Evolutionary conservation across 2,113 vertebrate species (phyloP), one percentile per base, ranked within the genome.

Genomic region (Vimba vimba): DNA sequence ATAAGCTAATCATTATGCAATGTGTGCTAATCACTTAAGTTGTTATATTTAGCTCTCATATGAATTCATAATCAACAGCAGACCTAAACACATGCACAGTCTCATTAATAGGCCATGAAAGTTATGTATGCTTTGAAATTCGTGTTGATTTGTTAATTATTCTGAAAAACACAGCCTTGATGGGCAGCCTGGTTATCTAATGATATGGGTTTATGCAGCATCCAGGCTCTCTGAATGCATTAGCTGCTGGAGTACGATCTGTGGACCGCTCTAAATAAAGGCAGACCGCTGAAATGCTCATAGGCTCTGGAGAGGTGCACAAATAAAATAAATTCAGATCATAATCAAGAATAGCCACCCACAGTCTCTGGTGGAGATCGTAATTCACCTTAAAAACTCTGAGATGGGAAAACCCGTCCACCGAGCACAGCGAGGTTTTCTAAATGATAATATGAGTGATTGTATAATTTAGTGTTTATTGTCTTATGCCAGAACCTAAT

Each of bases 141-240:
- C 25, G 11, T 68, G 81, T 82, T 64, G 87, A 87, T 85, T 82
- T 80, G 52, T 75, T 25, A 87, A 87, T 89, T 78, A 83, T 84
- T 86, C 21, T 27, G 43, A 12, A 83, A 83, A 11, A 80, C 62
- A n/a, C 71, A 79, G 25, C 39, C 55, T 69, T 84, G 77, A 87
- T 86, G 43, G 75, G 80, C 47, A 62, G 69, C 76, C 82, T 84
- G 27, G 15, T 86, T 76, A 88, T 69, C 62, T 80, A 78, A 85
- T 86, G 73, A 85, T 75, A 66, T 62, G 39, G 57, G 74, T 89
- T 87, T 81, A 39, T 69, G 76, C 60, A 43, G 50, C 27, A 71
- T 60, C 9, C 10, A 81, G 71, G 57, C 60, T 62, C 27, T 79
- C 68, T 80, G 39, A 10, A 75, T 79, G 25, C 79, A 76, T 60